Base-by-base conservation (phyloP, 1,140 invertebrate genomes). In the Hycleus phaleratus region DNA sequence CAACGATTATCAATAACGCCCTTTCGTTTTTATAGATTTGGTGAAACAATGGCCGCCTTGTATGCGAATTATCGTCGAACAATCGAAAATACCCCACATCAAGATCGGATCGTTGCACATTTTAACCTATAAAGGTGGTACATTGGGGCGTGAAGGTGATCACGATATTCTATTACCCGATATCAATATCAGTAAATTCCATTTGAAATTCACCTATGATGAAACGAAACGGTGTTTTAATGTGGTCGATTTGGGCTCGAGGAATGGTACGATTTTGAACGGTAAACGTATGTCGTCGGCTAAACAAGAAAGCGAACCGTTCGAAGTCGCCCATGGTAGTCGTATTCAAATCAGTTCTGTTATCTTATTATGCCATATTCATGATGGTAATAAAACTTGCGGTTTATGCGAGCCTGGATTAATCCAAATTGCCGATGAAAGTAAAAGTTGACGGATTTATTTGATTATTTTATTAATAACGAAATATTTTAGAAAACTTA, bases 391-490 rank as follows among this genome's bases (percentile, higher is more conserved):
- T 58, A 85, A 90, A 60, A 96, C 93, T 0, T 97, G 94, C 70
- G 86, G 88, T 0, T 79, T 88, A 58, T 97, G 94, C 77, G 93
- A 95, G 71, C 92, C 93, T 0, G 91, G 92, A 6, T 78, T 91
- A 26, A 66, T 91, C 26, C 63, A 68, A 64, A 52, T 11, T 32
- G 10, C n/a, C n/a, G 51, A 53, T 32, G 4, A 32, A 32, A 32
- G 32, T 32, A 32, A 32, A 38, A 18, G 2, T 18, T 11, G 25
- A 32, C 10, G 18, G 2, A 1, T 18, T 1, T 18, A 18, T 18
- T 39, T 39, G 38, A 39, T 39, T 39, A 10, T 39, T 39, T 39
- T 39, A 1, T 39, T 39, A 6, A 10, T 39, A 39, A 10, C 18
- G 25, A 25, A 2, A 43, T 18, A 18, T 18, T 18, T 18, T 18